These are phyloP conservation scores for Rostratula benghalensis DNA, from an alignment of 2,113 vertebrate genomes.

Conservation along the genomic window DNA sequence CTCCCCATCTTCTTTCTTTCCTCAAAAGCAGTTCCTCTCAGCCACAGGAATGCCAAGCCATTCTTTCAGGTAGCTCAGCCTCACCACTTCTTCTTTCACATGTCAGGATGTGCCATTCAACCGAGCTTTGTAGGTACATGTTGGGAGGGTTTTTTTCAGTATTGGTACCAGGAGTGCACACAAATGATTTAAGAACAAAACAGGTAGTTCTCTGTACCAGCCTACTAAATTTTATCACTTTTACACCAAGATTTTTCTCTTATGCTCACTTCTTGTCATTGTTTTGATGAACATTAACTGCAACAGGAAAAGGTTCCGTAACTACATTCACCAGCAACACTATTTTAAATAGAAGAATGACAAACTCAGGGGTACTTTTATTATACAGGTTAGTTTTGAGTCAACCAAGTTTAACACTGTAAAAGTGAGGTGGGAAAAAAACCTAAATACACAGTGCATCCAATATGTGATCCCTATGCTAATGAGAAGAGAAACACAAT, in stretches of 20 bases:
- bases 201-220: neutral
- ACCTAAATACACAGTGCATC: neutral
- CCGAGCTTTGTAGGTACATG: conserved; percentile 72
- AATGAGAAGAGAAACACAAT: neutral
- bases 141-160: neutral
- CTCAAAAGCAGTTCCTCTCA: conserved; percentile 55
- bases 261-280: neutral
- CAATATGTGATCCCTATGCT: neutral
- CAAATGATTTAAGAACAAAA: neutral
- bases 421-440: neutral
- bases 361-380: neutral
- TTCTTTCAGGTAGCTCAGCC: conserved; percentile 71
- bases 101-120: conserved; percentile 79
- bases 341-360: neutral
- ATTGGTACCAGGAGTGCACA: neutral
- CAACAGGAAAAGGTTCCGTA: neutral
- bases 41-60: conserved; percentile 78
- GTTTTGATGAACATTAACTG: neutral
- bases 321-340: neutral
- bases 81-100: conserved; percentile 72
- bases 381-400: neutral
- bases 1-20: conserved; percentile 32
- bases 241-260: neutral
- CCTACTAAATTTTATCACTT: neutral
- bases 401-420: neutral